Evolutionary conservation across 2,888 invertebrate genomes (phyloP).

Genomic region (Rhaphigaster nebulosa): DNA sequence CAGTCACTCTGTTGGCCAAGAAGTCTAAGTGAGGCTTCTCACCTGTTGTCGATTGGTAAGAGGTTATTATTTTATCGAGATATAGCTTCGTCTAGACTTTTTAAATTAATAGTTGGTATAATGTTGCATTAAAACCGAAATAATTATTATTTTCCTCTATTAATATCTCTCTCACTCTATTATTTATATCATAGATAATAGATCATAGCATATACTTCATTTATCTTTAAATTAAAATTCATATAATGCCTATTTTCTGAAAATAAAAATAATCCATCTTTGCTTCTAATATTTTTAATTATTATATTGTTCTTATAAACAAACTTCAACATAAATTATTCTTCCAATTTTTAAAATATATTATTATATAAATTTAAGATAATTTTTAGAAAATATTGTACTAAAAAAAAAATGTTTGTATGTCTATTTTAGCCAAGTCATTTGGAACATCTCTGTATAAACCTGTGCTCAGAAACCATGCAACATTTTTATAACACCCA

Average conservation of each 20-base stretch:
- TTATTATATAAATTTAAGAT: too few relatives aligned
- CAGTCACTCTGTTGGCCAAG: too few relatives aligned
- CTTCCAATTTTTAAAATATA: too few relatives aligned
- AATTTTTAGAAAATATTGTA: too few relatives aligned
- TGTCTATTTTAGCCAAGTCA: conserved; percentile 77
- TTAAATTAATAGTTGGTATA: background rate
- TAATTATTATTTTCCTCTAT: background rate
- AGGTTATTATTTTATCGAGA: too few relatives aligned
- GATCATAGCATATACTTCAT: background rate
- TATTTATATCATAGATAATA: background rate
- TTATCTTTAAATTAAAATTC: background rate
- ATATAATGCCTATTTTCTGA: background rate
- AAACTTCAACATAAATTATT: too few relatives aligned
- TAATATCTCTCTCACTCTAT: too few relatives aligned
- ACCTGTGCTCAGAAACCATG: conserved; percentile 96
- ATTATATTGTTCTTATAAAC: background rate
- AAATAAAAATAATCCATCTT: background rate
- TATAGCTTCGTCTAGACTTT: too few relatives aligned
- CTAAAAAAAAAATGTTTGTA: background rate
- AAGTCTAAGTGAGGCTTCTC: too few relatives aligned
- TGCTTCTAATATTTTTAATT: background rate
- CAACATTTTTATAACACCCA: conserved; percentile 98
- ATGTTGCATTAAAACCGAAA: background rate
- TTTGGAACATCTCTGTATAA: conserved; percentile 93
- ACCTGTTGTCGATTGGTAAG: too few relatives aligned